A percentile compares a stretch with the other conserved stretches of the same genome.
Evolutionary conservation across 2,113 vertebrate species (phyloP).

Genomic region (Leucosticte australis): DNA sequence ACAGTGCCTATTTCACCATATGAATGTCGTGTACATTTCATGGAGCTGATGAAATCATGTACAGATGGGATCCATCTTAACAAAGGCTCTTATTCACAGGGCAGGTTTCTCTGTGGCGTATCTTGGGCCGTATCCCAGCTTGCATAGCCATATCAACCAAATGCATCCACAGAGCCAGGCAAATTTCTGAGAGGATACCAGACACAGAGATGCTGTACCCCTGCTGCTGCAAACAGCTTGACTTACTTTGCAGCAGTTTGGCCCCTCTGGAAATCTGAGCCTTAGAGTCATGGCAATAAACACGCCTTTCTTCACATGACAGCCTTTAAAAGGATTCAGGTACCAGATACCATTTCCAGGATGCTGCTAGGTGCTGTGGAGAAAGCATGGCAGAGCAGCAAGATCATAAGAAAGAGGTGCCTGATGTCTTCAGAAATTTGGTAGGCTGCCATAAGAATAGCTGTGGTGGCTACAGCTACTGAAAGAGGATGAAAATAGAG

Average conservation of each 20-base stretch:
- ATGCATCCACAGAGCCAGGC: neutral
- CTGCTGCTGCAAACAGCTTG: neutral
- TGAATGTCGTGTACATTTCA: constrained; percentile 24
- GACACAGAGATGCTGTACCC: neutral
- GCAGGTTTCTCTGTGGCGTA: neutral
- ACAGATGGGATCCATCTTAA: constrained; percentile 45
- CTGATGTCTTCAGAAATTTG: neutral
- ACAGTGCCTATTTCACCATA: constrained; percentile 23
- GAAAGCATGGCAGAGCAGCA: neutral
- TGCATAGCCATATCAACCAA: neutral
- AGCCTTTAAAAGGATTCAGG: neutral
- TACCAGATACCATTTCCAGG: neutral
- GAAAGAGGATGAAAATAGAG: neutral
- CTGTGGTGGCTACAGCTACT: neutral
- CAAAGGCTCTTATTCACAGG: constrained; percentile 35
- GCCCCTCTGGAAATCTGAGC: neutral
- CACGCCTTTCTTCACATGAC: neutral
- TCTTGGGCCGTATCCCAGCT: neutral
- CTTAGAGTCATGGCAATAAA: neutral
- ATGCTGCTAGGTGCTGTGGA: neutral
- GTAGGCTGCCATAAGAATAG: neutral
- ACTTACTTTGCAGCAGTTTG: neutral
- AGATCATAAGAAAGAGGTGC: neutral
- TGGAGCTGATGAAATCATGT: constrained; percentile 23
- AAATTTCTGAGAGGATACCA: neutral